Base-by-base conservation (phyloP, 2,888 invertebrate species). In the Acrobasis consociella region DNA sequence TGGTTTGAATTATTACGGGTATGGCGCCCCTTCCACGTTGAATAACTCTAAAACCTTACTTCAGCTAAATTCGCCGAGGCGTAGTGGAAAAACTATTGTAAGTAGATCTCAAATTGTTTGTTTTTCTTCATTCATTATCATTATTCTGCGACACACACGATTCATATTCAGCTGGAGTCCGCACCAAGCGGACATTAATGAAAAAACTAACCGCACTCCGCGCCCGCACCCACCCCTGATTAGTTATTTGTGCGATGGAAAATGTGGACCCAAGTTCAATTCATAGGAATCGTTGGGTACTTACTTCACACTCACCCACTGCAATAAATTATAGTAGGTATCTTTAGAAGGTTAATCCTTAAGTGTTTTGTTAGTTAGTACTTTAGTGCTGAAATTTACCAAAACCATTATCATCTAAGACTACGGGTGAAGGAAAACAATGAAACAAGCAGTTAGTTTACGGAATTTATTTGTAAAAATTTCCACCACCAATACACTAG, bases 131-230 rank as follows among this genome's bases (percentile, higher is more conserved):
- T 52, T 31, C 22, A 15, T 39, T 16, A 11, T 3, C 16, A 55
- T 55, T 16, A 55, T 16, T 39, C 55, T 15, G 69, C 60, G 66
- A 31, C 62, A 61, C 46, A 49, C 22, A 13, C 56, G 42, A 60
- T 62, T 65, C 62, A 65, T 71, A 72, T 69, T 64, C 63, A 17
- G 17, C 39, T 55, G 58, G 63, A 42, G 42, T 56, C 42, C 42
- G 22, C 56, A 56, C 42, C 42, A 56, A 46, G 39, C 42, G 58
- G 63, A 50, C 52, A 58, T 63, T 75, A 76, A 77, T 77, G 77
- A 75, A 77, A 75, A 76, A 77, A 13, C 52, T 22, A 3, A 31
- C 22, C 11, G 5, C 5, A 5, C 51, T 9, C 1, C 22, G 22
- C 11, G 7, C 52, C 16, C 5, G 13, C 13, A 9, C n/a, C 13